Percentiles rank a stretch among this genome's conserved stretches.
Conservation (phyloP, 2,797 vertebrate genomes). For the Lycodopsis pacificus region DNA sequence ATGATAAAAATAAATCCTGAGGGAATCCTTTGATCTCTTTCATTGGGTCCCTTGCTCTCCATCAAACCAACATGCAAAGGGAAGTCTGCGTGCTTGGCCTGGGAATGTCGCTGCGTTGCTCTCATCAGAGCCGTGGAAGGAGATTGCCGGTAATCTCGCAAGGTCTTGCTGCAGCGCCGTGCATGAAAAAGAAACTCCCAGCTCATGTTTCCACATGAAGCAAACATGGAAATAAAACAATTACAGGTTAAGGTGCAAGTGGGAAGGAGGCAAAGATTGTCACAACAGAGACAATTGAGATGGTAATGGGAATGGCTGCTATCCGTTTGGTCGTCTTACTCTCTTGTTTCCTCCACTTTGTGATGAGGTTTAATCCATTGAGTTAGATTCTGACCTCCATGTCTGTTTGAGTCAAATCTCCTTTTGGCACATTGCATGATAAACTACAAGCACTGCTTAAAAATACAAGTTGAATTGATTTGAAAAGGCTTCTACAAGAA, state of each 20-base stretch:
- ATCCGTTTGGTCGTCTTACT: neutral
- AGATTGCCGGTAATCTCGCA: neutral
- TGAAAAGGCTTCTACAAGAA: neutral
- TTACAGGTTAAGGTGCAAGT: neutral
- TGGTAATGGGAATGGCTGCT: neutral
- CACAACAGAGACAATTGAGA: neutral
- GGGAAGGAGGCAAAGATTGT: neutral
- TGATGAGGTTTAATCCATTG: neutral
- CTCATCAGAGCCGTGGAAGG: neutral
- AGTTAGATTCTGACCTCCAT: constrained; percentile 17
- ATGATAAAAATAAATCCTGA: neutral
- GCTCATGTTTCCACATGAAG: neutral
- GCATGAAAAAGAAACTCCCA: neutral
- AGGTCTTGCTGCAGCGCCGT: neutral
- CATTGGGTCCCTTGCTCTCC: neutral
- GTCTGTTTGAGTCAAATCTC: neutral
- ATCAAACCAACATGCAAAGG: neutral
- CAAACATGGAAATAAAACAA: neutral
- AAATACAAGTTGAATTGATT: constrained; percentile 5
- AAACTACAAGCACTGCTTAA: neutral
- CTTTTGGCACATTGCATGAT: neutral
- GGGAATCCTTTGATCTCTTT: neutral
- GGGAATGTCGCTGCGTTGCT: neutral
- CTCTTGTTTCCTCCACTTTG: neutral
- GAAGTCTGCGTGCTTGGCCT: neutral